Evolutionary conservation across 2,888 invertebrate genomes (phyloP).

Genomic region (Athetis lepigone): DNA sequence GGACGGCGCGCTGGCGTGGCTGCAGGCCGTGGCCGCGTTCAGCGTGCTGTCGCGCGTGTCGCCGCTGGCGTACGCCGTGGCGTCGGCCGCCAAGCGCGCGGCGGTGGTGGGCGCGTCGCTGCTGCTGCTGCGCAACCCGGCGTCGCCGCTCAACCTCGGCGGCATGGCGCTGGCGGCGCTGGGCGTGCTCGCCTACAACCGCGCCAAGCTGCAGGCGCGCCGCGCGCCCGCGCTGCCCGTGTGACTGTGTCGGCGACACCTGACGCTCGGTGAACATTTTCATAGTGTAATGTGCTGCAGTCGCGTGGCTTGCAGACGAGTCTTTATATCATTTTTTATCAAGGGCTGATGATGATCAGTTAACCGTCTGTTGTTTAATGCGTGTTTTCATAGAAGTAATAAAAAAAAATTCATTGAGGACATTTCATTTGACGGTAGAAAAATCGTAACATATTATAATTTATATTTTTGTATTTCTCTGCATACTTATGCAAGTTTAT

Average conservation of each 20-base stretch:
- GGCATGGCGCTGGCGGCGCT: slow-evolving; percentile 97
- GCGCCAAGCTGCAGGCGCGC: slow-evolving; percentile 74
- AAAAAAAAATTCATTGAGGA: too few relatives aligned
- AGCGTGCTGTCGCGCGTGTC: slow-evolving; percentile 97
- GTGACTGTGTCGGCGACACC: slow-evolving; percentile 64
- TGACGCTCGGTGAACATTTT: background rate
- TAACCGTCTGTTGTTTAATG: too few relatives aligned
- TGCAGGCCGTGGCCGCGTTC: slow-evolving; percentile 98
- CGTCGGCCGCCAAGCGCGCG: slow-evolving; percentile 98
- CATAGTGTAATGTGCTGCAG: too few relatives aligned
- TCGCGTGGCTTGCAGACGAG: too few relatives aligned
- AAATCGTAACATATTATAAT: too few relatives aligned
- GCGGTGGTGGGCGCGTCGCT: slow-evolving; percentile 97
- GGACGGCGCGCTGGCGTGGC: slow-evolving; percentile 97
- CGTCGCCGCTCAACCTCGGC: slow-evolving; percentile 95
- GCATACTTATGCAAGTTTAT: too few relatives aligned
- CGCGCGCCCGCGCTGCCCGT: slow-evolving; percentile 71
- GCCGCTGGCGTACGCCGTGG: slow-evolving; percentile 98
- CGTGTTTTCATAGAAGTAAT: too few relatives aligned
- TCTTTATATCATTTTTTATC: too few relatives aligned
- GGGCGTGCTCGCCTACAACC: slow-evolving; percentile 97
- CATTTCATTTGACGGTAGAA: too few relatives aligned
- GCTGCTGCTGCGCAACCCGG: slow-evolving; percentile 97
- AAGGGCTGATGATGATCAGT: too few relatives aligned
- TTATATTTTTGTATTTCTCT: too few relatives aligned